phyloP scores from a whole-genome alignment of 2,888 invertebrate genomes.

The Drosophila multiciliata region DNA sequence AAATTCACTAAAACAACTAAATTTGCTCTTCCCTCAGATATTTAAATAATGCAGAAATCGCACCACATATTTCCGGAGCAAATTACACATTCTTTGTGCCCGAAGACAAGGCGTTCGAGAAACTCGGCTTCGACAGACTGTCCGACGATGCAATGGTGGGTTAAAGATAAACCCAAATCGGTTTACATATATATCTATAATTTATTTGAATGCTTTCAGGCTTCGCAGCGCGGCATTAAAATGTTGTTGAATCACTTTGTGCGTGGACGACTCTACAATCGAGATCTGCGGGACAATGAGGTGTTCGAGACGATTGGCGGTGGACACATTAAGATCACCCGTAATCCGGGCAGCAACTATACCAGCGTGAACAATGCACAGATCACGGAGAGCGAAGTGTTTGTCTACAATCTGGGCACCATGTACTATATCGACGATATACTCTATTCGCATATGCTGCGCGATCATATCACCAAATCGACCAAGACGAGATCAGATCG shows the following conservation, averaged over 20 bases:
- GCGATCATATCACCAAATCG: constrained; percentile 80
- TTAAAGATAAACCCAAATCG: background rate
- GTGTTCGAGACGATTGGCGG: constrained; percentile 87
- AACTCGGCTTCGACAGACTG: constrained; percentile 87
- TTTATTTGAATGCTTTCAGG: constrained; percentile 71
- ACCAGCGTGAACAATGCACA: constrained; percentile 86
- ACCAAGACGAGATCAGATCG: constrained; percentile 76
- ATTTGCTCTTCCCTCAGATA: constrained; percentile 83
- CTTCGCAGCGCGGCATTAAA: constrained; percentile 87
- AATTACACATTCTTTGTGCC: constrained; percentile 90
- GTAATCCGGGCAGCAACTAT: constrained; percentile 85
- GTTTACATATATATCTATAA: background rate
- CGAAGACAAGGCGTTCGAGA: constrained; percentile 88
- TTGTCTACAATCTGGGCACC: constrained; percentile 88
- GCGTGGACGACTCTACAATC: constrained; percentile 87
- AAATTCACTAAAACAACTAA: background rate
- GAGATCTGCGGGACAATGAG: constrained; percentile 86
- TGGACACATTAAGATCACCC: constrained; percentile 86
- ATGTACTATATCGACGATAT: constrained; percentile 88
- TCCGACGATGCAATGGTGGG: constrained; percentile 86
- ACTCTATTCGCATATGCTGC: constrained; percentile 85
- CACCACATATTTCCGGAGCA: constrained; percentile 87
- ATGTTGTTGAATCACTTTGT: constrained; percentile 88
- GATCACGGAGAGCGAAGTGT: constrained; percentile 87
- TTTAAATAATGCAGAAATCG: constrained; percentile 88